These are phyloP conservation scores for Hypolimnas misippus DNA, from an alignment of 2,888 invertebrate species.

Conservation along the genomic window DNA sequence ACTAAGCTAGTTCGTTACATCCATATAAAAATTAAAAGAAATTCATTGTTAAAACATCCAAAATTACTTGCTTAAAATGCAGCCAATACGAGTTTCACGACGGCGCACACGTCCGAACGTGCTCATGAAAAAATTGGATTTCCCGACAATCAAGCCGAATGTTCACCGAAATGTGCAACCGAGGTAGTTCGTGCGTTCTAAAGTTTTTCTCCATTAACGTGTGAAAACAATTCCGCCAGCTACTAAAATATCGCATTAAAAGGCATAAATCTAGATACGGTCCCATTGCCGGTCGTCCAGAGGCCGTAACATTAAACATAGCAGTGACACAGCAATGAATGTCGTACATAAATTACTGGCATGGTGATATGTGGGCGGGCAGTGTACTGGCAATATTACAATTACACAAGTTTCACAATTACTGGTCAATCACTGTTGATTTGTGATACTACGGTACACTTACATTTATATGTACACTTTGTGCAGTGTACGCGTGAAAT, in stretches of 20 bases:
- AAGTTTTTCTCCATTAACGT: constrained; percentile 19
- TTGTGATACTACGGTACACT: not conserved
- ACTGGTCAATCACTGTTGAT: constrained; percentile 3
- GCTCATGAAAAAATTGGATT: constrained; percentile 23
- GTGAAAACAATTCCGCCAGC: constrained; percentile 36
- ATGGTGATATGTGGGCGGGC: constrained; percentile 45
- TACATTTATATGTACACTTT: too few species aligned
- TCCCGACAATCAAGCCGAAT: constrained; percentile 20
- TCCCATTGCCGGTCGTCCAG: constrained; percentile 45
- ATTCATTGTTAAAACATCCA: not conserved
- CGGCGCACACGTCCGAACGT: constrained; percentile 13
- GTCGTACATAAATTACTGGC: constrained; percentile 50
- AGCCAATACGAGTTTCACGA: constrained; percentile 8
- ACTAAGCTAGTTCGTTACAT: not conserved
- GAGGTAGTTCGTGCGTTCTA: constrained; percentile 17
- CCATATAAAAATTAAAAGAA: not conserved
- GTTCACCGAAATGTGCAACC: constrained; percentile 29
- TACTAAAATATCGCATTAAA: constrained; percentile 44
- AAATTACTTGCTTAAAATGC: constrained; percentile 10
- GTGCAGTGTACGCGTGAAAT: too few species aligned
- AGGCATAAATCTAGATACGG: constrained; percentile 48
- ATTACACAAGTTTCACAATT: constrained; percentile 18
- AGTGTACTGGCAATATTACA: constrained; percentile 30
- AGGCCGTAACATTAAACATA: constrained; percentile 47
- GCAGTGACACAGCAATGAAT: constrained; percentile 53